Conservation (phyloP, 2,797 vertebrate genomes). For the Melanotaenia parkinsoni region DNA sequence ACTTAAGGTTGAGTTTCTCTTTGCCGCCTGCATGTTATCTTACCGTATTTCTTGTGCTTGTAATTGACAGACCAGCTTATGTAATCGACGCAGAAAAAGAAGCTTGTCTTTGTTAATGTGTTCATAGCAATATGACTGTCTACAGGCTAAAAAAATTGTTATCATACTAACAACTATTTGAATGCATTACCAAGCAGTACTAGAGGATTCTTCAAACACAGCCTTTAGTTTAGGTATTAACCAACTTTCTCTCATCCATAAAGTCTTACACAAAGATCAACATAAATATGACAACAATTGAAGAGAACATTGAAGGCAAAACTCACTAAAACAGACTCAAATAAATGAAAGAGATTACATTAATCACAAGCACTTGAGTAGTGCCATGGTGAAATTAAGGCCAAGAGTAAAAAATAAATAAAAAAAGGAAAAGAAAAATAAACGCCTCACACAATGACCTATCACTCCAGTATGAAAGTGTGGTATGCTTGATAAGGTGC, state of each 20-base stretch:
- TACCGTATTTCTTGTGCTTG: constrained; percentile 8
- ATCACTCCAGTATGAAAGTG: constrained; percentile 4
- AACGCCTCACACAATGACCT: background rate
- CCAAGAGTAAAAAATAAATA: background rate
- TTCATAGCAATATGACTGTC: constrained; percentile 17
- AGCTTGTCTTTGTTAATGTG: constrained; percentile 5
- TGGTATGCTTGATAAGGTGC: constrained; percentile 28
- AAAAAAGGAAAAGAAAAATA: too few relatives aligned
- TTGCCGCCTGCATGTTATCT: constrained; percentile 14
- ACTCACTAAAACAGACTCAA: constrained; percentile 20
- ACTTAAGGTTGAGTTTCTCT: constrained; percentile 29
- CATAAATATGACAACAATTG: constrained; percentile 27
- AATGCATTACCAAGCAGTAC: constrained; percentile 30
- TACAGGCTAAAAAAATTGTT: constrained; percentile 35
- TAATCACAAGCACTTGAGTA: constrained; percentile 9
- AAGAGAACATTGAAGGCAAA: constrained; percentile 14
- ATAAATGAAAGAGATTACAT: constrained; percentile 13
- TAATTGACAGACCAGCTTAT: constrained; percentile 19
- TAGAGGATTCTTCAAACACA: constrained; percentile 55
- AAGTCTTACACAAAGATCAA: constrained; percentile 49
- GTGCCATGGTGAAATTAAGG: background rate
- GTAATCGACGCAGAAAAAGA: constrained; percentile 18
- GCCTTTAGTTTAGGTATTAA: constrained; percentile 24
- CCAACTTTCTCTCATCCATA: constrained; percentile 26
- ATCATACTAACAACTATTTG: constrained; percentile 55